These are phyloP conservation scores for Neocrepidodera transversa DNA, from an alignment of 2,888 invertebrate genomes.

Conservation along the genomic window DNA sequence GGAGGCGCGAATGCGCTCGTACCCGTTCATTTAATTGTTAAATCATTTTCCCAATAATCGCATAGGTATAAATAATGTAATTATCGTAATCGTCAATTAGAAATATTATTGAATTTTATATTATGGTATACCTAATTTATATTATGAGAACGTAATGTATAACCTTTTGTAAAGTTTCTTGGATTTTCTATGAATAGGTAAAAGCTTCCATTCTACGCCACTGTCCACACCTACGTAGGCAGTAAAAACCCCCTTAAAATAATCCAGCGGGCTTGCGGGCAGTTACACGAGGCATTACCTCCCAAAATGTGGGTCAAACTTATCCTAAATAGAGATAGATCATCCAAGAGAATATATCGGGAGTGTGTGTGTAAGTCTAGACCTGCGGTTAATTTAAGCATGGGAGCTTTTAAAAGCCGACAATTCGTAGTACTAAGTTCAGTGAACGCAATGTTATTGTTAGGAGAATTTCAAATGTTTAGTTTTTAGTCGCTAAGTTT, in stretches of 20 bases:
- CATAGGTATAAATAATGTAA: too few relatives aligned
- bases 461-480: constrained; percentile 35
- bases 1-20: too few relatives aligned
- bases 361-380: constrained; percentile 40
- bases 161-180: too few relatives aligned
- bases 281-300: constrained; percentile 8
- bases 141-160: too few relatives aligned
- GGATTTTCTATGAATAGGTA: too few relatives aligned
- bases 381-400: constrained; percentile 39
- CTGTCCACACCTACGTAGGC: too few relatives aligned
- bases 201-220: too few relatives aligned
- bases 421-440: constrained; percentile 41
- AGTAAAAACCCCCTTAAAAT: constrained; percentile 12
- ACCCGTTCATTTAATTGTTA: too few relatives aligned
- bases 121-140: too few relatives aligned
- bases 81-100: too few relatives aligned
- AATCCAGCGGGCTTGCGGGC: constrained; percentile 1
- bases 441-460: constrained; percentile 49
- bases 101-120: too few relatives aligned
- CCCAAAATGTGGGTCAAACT: constrained; percentile 27
- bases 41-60: too few relatives aligned
- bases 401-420: constrained; percentile 25
- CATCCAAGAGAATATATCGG: constrained; percentile 24
- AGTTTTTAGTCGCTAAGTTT: constrained; percentile 7
- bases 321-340: constrained; percentile 18